phyloP scores from a whole-genome alignment of 2,797 vertebrate species.

The Thamnophis elegans region DNA sequence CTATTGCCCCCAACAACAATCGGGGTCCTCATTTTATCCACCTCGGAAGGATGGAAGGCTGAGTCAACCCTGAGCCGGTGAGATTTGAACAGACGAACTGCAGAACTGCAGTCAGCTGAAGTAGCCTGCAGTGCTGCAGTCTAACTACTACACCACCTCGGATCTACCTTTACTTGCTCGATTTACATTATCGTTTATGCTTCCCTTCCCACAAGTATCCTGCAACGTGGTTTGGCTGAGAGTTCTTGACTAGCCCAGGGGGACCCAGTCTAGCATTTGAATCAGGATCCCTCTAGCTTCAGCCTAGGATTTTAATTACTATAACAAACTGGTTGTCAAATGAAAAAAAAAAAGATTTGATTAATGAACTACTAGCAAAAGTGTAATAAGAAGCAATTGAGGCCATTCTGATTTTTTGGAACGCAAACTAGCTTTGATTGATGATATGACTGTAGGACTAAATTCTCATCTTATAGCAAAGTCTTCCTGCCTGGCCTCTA shows the following conservation, averaged over 20 bases:
- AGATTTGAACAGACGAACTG: too few species aligned
- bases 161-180: neutral
- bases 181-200: neutral
- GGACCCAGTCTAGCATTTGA: neutral
- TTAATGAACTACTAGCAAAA: neutral
- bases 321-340: neutral
- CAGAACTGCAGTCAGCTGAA: too few species aligned
- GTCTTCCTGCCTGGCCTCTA: slow-evolving; percentile 4
- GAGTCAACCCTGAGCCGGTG: too few species aligned
- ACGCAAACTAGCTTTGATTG: neutral
- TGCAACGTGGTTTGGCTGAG: neutral
- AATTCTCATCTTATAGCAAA: slow-evolving; percentile 4
- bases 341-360: too few species aligned
- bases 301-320: neutral
- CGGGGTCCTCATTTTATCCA: too few species aligned
- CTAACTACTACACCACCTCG: too few species aligned
- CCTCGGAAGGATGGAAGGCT: too few species aligned
- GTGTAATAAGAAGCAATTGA: neutral
- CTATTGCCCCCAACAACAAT: too few species aligned
- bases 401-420: slow-evolving; percentile 5
- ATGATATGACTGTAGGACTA: neutral
- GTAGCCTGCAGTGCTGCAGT: too few species aligned
- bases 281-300: neutral
- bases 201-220: neutral
- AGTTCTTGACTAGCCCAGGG: neutral